A percentile compares a stretch with the other conserved stretches of the same genome.
phyloP scores from a whole-genome alignment of 2,797 vertebrate genomes.

The Ficedula albicollis region DNA sequence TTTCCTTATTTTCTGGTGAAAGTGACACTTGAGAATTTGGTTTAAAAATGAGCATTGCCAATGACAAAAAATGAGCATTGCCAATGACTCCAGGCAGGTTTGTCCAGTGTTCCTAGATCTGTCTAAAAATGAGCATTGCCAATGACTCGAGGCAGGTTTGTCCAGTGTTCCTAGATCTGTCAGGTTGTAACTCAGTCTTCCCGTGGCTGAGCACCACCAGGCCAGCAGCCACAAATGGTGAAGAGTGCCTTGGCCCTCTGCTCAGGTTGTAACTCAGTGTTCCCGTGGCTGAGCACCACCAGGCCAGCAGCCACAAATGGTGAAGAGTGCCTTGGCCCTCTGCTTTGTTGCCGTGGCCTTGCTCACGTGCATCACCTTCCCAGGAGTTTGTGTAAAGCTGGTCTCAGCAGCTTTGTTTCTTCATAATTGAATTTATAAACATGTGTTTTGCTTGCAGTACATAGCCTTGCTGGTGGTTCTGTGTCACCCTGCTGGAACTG shows the following conservation, averaged over 20 bases:
- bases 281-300: not conserved
- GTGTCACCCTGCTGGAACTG: accelerated
- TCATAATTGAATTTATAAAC: not conserved
- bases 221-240: not conserved
- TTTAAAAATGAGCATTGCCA: not conserved
- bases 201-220: not conserved
- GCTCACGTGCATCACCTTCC: not conserved
- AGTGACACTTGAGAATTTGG: not conserved
- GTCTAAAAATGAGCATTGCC: not conserved
- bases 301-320: not conserved
- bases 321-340: not conserved
- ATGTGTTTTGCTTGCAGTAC: not conserved
- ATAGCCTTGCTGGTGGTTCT: not conserved
- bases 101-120: not conserved
- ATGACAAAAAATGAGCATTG: no score
- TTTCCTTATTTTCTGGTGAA: not conserved
- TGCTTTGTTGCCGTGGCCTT: not conserved
- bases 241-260: not conserved
- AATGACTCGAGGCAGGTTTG: no score
- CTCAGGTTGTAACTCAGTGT: not conserved
- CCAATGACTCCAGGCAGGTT: not conserved
- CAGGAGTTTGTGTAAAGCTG: not conserved
- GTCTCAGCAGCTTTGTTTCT: not conserved
- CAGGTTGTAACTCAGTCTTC: not conserved
- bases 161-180: no score